Percentiles rank a stretch among this genome's conserved stretches.
Evolutionary conservation across 2,888 invertebrate species (phyloP).

Genomic region (Chelonus formosanus): DNA sequence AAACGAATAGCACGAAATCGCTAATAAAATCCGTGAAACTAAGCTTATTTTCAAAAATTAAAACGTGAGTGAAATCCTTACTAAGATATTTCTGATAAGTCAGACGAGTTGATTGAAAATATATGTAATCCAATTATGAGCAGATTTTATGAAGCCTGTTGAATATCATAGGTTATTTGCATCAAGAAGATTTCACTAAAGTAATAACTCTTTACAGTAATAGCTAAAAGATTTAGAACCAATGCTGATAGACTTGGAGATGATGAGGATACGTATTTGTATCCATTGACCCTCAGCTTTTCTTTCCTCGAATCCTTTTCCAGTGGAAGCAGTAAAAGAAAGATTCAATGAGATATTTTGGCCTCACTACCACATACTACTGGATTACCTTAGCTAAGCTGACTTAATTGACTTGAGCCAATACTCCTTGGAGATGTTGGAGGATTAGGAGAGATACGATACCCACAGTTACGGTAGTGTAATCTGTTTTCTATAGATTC

Average conservation of each 20-base stretch:
- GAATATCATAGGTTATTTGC: too few species aligned
- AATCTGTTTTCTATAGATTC: conserved; percentile 42
- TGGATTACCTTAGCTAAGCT: conserved; percentile 40
- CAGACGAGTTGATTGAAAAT: too few species aligned
- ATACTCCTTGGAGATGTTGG: conserved; percentile 47
- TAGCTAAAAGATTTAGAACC: conserved; percentile 31
- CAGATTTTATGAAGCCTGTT: too few species aligned
- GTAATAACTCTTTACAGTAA: not conserved
- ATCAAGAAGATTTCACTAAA: too few species aligned
- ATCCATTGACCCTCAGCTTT: conserved; percentile 52
- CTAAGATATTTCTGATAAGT: too few species aligned
- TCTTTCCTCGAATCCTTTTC: conserved; percentile 43
- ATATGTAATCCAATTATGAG: too few species aligned
- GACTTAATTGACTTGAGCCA: conserved; percentile 42
- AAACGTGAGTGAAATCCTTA: too few species aligned
- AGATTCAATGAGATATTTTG: conserved; percentile 44
- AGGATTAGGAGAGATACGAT: conserved; percentile 49
- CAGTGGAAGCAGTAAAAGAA: conserved; percentile 28
- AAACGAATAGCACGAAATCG: too few species aligned
- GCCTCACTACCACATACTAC: conserved; percentile 50
- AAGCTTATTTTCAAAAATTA: too few species aligned
- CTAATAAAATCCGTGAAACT: too few species aligned
- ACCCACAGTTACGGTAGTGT: conserved; percentile 51
- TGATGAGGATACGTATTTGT: conserved; percentile 51
- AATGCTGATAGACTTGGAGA: conserved; percentile 51